Percentiles rank a stretch among this genome's conserved stretches.
Conservation (phyloP, 2,888 invertebrate genomes). For the Acrobasis repandana region DNA sequence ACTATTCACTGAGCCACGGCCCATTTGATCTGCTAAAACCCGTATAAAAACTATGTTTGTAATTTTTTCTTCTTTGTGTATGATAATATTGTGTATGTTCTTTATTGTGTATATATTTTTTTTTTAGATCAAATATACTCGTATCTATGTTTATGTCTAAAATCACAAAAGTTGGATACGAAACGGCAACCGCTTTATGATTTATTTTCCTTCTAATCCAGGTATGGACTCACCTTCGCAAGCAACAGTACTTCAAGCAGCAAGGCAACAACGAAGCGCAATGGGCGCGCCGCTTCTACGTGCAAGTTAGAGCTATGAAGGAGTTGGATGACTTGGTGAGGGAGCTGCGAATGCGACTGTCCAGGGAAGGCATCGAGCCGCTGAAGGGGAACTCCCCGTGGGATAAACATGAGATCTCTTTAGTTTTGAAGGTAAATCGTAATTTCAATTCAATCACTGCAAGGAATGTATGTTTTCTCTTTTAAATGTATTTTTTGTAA, state of each 20-base stretch:
- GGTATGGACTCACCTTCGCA: slow-evolving; percentile 87
- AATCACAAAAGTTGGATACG: too few species aligned
- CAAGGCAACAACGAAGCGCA: slow-evolving; percentile 68
- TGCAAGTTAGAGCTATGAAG: slow-evolving; percentile 87
- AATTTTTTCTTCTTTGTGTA: too few species aligned
- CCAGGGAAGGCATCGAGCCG: slow-evolving; percentile 82
- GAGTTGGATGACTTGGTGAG: slow-evolving; percentile 88
- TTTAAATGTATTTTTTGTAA: too few species aligned
- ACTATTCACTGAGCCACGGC: too few species aligned
- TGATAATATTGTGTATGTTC: too few species aligned
- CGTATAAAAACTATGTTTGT: too few species aligned
- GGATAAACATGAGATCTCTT: slow-evolving; percentile 55
- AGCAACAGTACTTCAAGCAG: slow-evolving; percentile 81
- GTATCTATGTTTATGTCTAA: too few species aligned
- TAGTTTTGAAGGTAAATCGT: slow-evolving; percentile 61
- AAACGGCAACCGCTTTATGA: too few species aligned
- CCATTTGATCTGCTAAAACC: too few species aligned
- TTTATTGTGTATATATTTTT: too few species aligned
- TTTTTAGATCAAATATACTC: too few species aligned
- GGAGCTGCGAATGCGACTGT: slow-evolving; percentile 87
- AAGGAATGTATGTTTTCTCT: too few species aligned
- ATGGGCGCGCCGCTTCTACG: slow-evolving; percentile 88
- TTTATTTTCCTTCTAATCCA: slow-evolving; percentile 44
- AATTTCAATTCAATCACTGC: neutral
- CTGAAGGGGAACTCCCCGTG: slow-evolving; percentile 63